A percentile compares a stretch with the other conserved stretches of the same genome.
phyloP scores from a whole-genome alignment of 2,888 invertebrate genomes.

The Catocala sponsa region DNA sequence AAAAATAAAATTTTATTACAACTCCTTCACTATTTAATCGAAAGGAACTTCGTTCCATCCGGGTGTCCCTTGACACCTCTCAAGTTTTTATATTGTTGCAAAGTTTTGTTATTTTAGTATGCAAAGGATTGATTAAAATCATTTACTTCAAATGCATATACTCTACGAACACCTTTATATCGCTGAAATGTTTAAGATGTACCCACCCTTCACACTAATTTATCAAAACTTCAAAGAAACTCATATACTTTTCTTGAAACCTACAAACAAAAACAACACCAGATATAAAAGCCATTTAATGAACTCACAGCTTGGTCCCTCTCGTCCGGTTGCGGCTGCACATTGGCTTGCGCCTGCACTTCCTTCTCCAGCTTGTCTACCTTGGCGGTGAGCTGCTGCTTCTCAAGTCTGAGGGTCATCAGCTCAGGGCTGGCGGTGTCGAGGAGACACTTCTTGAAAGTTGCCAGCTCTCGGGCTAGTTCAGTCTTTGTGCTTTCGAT shows the following conservation, averaged over 20 bases:
- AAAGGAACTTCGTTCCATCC: no score
- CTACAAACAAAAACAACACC: constrained; percentile 33
- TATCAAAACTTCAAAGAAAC: background rate
- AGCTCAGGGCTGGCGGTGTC: constrained; percentile 66
- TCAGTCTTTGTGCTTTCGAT: constrained; percentile 79
- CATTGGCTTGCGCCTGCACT: constrained; percentile 26
- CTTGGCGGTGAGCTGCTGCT: constrained; percentile 49
- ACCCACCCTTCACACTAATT: no score
- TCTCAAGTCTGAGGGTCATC: constrained; percentile 60
- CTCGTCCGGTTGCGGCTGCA: constrained; percentile 54
- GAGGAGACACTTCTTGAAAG: constrained; percentile 71
- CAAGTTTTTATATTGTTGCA: no score
- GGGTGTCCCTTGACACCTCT: no score
- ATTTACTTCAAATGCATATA: no score
- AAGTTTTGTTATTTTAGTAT: no score
- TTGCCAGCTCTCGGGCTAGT: constrained; percentile 74
- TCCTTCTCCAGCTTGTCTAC: constrained; percentile 51
- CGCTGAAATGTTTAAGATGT: no score
- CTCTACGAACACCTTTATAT: no score
- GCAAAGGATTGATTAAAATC: no score
- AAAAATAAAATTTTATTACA: no score
- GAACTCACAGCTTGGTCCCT: constrained; percentile 76
- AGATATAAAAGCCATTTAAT: constrained; percentile 42
- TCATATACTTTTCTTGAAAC: background rate
- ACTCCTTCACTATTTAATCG: no score